phyloP scores from a whole-genome alignment of 2,888 invertebrate species.

The Drosophila quinaria region DNA sequence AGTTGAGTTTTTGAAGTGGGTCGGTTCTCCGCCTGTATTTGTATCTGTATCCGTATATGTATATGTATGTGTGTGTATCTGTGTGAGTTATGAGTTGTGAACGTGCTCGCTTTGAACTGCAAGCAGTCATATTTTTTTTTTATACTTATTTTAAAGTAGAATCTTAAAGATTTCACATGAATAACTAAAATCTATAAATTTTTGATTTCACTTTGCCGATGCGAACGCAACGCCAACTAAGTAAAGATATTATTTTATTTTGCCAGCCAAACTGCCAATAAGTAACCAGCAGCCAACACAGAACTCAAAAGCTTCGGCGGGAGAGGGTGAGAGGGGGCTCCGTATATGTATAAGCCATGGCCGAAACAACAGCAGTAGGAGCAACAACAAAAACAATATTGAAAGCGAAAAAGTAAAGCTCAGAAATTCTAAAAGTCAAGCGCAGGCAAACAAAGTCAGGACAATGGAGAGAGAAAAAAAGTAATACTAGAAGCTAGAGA shows the following conservation, averaged over 20 bases:
- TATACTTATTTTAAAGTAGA: constrained; percentile 60
- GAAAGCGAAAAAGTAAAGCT: constrained; percentile 43
- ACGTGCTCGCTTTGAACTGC: constrained; percentile 65
- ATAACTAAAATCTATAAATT: constrained; percentile 80
- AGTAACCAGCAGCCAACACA: constrained; percentile 42
- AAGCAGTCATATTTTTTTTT: constrained; percentile 47
- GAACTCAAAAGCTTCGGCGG: constrained; percentile 26
- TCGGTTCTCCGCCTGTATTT: constrained; percentile 35
- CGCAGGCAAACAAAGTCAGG: constrained; percentile 39
- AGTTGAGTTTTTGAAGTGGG: constrained; percentile 67
- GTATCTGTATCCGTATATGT: constrained; percentile 2
- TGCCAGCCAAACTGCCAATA: constrained; percentile 67
- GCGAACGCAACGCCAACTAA: constrained; percentile 32
- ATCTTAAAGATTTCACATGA: constrained; percentile 77
- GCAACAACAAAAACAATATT: constrained; percentile 41
- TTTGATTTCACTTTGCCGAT: constrained; percentile 72
- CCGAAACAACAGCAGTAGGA: constrained; percentile 42
- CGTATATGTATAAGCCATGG: constrained; percentile 34
- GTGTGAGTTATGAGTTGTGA: constrained; percentile 66
- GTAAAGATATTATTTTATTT: constrained; percentile 60
- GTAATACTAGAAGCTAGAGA: neutral
- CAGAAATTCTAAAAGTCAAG: constrained; percentile 57
- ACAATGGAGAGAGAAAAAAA: constrained; percentile 17
- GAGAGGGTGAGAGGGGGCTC: neutral
- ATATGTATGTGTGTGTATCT: constrained; percentile 5